These are phyloP conservation scores for Drosophila trapezifrons DNA, from an alignment of 1,140 invertebrate species.

Conservation along the genomic window DNA sequence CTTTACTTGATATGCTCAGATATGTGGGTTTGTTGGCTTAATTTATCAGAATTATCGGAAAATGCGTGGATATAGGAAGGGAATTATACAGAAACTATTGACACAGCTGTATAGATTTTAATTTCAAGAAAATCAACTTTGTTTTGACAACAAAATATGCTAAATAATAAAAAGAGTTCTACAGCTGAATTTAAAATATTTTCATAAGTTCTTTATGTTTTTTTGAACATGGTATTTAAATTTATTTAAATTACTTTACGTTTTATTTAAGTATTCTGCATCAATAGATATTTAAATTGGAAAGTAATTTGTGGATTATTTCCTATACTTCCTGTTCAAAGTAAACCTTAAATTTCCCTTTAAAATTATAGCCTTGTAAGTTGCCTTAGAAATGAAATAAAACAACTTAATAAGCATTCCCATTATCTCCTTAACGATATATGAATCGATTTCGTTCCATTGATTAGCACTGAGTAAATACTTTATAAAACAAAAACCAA, in stretches of 20 bases:
- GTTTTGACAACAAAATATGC: neutral
- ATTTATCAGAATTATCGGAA: neutral
- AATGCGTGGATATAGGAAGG: neutral
- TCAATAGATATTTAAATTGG: neutral
- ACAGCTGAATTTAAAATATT: too few species aligned
- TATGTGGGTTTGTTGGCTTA: too few species aligned
- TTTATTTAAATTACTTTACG: too few species aligned
- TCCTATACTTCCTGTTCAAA: neutral
- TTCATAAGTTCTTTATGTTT: too few species aligned
- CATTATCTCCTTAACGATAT: constrained; percentile 6
- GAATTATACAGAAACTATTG: neutral
- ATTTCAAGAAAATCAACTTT: neutral
- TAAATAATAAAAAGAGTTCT: neutral
- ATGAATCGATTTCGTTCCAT: constrained; percentile 5
- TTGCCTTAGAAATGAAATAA: too few species aligned
- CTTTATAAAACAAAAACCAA: constrained; percentile 4
- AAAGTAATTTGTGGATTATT: too few species aligned
- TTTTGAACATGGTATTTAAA: too few species aligned
- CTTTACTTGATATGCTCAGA: neutral
- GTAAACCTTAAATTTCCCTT: too few species aligned
- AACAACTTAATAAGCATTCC: neutral
- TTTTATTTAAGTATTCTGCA: too few species aligned
- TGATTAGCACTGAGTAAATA: constrained; percentile 7
- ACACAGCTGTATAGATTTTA: neutral
- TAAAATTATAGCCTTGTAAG: too few species aligned